Conservation (phyloP, 2,888 invertebrate genomes). For the Meteorus colon region DNA sequence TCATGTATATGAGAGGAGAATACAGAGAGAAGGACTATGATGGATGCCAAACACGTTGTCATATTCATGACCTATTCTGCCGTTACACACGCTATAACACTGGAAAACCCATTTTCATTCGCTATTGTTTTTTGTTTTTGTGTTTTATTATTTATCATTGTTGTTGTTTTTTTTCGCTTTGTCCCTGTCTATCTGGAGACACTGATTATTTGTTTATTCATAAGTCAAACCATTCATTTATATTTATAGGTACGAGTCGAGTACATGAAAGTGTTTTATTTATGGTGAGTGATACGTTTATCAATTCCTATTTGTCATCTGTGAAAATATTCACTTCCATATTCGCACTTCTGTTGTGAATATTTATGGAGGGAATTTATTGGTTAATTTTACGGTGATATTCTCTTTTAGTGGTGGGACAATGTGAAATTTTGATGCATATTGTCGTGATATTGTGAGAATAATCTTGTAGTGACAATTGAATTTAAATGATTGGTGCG, state of each 20-base stretch:
- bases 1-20: not conserved
- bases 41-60: conserved; percentile 32
- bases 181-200: not conserved
- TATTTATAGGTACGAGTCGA: not conserved
- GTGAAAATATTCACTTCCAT: not conserved
- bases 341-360: not conserved
- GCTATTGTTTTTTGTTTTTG: not conserved
- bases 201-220: conserved; percentile 1
- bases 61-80: conserved; percentile 9
- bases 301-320: conserved; percentile 1
- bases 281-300: not conserved
- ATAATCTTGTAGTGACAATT: no score
- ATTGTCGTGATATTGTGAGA: no score
- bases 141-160: not conserved
- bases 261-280: not conserved
- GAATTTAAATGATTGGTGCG: no score
- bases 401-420: no score
- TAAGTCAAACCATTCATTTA: conserved; percentile 3
- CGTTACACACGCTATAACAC: not conserved
- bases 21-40: conserved; percentile 14
- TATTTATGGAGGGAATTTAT: not conserved
- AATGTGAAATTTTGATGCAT: no score
- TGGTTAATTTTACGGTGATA: not conserved
- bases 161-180: not conserved
- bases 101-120: conserved; percentile 20